Conservation (phyloP, 1,140 invertebrate genomes). For the Psilanteris sp. region DNA sequence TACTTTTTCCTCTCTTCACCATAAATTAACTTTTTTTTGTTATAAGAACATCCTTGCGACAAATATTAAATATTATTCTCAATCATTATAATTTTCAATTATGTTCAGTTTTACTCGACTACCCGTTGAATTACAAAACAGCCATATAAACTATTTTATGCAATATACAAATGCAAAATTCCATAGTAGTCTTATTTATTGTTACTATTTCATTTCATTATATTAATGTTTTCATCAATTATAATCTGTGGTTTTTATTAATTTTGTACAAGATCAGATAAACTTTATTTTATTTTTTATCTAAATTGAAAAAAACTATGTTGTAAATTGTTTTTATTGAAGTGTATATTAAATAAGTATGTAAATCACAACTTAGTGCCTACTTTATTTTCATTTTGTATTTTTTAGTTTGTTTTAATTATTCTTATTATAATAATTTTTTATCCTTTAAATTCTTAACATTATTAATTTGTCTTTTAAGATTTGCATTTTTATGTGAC, state of each 20-base stretch:
- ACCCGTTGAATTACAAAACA: constrained; percentile 47
- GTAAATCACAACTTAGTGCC: constrained; percentile 74
- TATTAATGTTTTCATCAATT: background rate
- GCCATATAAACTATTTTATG: constrained; percentile 34
- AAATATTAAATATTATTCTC: too few relatives aligned
- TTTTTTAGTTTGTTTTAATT: constrained; percentile 36
- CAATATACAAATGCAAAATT: constrained; percentile 41
- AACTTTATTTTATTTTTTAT: constrained; percentile 27
- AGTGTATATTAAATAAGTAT: constrained; percentile 76
- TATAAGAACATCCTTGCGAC: background rate
- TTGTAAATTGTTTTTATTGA: constrained; percentile 41
- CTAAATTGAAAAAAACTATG: constrained; percentile 33
- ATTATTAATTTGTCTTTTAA: constrained; percentile 53
- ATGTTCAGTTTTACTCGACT: too few relatives aligned
- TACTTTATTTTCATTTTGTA: constrained; percentile 55
- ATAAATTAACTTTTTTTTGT: background rate
- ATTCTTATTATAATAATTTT: constrained; percentile 70
- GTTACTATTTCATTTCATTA: too few relatives aligned
- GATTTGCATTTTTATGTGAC: constrained; percentile 64
- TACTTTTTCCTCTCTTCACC: too few relatives aligned
- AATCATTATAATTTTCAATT: too few relatives aligned
- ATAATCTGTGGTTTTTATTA: too few relatives aligned
- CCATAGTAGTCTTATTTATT: background rate
- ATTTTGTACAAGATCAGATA: constrained; percentile 58
- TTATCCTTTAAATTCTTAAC: constrained; percentile 53